Percentiles rank a stretch among this genome's conserved stretches.
Conservation (phyloP, 2,797 vertebrate genomes). For the Pyrocephalus nanus region DNA sequence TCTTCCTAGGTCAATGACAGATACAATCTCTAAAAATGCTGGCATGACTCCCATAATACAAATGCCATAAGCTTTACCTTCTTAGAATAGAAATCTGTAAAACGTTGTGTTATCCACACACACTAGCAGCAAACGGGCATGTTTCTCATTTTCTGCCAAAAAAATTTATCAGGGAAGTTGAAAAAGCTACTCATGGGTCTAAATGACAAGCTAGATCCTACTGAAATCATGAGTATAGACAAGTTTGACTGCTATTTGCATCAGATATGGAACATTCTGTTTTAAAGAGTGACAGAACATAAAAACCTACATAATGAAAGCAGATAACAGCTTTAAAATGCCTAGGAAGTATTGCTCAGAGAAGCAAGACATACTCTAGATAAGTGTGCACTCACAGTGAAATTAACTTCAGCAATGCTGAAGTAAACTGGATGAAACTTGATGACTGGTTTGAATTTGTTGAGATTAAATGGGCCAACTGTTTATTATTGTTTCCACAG, state of each 20-base stretch:
- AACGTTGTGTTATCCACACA: not conserved
- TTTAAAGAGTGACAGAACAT: constrained; percentile 14
- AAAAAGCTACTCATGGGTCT: not conserved
- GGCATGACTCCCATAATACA: not conserved
- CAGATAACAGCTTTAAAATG: not conserved
- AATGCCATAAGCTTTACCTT: not conserved
- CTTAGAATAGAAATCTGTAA: not conserved
- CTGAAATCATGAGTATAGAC: not conserved
- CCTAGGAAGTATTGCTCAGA: not conserved
- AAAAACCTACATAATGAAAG: not conserved
- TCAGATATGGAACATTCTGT: not conserved
- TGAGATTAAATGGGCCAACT: not conserved
- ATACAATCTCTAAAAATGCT: not conserved
- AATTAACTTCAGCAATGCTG: not conserved
- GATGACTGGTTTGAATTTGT: not conserved
- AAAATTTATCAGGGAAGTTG: not conserved
- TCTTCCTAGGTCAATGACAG: not conserved
- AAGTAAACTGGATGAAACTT: not conserved
- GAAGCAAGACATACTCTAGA: not conserved
- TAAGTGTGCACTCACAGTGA: not conserved
- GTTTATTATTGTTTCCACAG: not conserved
- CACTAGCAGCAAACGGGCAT: not conserved
- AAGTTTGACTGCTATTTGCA: not conserved
- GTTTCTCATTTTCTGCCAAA: not conserved
- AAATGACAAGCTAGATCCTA: not conserved